Conservation (phyloP, 2,113 vertebrate species). For the Riparia riparia region DNA sequence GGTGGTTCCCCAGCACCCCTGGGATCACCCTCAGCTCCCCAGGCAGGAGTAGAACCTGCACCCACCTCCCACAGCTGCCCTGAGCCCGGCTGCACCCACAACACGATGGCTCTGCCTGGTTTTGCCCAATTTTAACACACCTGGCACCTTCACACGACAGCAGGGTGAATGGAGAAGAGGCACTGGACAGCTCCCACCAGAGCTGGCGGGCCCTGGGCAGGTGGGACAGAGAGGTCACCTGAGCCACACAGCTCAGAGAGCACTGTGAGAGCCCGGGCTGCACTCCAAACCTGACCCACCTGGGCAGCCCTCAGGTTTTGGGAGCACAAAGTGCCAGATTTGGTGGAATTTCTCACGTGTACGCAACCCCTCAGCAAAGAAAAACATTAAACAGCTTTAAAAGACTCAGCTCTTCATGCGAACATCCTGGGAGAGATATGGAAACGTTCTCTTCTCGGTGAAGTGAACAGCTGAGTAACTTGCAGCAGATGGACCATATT, state of each 20-base stretch:
- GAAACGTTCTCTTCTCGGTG: neutral
- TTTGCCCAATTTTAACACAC: fast-evolving
- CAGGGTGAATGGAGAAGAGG: fast-evolving
- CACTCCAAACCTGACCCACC: fast-evolving
- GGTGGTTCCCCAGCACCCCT: fast-evolving
- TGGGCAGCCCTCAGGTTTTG: fast-evolving
- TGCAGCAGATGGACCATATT: constrained; percentile 10
- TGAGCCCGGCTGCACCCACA: neutral
- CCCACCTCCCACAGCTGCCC: neutral
- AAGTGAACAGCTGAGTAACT: constrained; percentile 60
- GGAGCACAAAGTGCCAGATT: fast-evolving
- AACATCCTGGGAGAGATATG: neutral
- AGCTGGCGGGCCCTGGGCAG: fast-evolving
- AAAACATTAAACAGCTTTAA: neutral
- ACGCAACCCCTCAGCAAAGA: fast-evolving
- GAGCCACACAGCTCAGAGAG: fast-evolving
- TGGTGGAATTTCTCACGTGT: fast-evolving
- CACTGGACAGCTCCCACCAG: fast-evolving
- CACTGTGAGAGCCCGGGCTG: fast-evolving
- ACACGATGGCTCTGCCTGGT: fast-evolving
- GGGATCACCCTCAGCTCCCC: neutral
- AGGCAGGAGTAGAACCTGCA: neutral
- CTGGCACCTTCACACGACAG: fast-evolving
- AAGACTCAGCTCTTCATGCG: neutral
- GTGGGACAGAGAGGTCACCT: neutral